phyloP scores from a whole-genome alignment of 53 echinoderm and acorn worm species.

The Arbacia lixula region DNA sequence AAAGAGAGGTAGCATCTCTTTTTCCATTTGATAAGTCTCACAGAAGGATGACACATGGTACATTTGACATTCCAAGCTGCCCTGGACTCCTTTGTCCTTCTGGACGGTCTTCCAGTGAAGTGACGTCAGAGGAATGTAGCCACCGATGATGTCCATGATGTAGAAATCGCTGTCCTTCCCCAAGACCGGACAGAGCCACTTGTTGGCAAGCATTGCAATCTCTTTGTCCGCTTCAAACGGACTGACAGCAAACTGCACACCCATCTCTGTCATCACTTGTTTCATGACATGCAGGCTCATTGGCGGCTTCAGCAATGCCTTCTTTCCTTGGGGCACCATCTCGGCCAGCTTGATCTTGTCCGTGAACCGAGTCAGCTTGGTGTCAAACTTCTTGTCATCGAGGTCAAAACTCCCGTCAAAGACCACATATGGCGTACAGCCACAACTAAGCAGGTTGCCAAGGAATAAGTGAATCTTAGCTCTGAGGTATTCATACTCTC shows the following conservation, averaged over 20 bases:
- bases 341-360: conserved; percentile 58
- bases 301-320: conserved; percentile 55
- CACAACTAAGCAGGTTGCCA: conserved; percentile 65
- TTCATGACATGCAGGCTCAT: conserved; percentile 55
- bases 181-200: conserved; percentile 77
- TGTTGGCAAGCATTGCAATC: conserved; percentile 79
- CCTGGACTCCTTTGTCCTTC: background rate
- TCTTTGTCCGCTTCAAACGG: conserved; percentile 97
- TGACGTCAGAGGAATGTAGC: conserved; percentile 76
- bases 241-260: conserved; percentile 64
- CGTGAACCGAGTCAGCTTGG: conserved; percentile 58
- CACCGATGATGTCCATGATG: conserved; percentile 78
- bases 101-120: conserved; percentile 28
- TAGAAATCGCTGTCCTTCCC: conserved; percentile 94
- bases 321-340: conserved; percentile 45
- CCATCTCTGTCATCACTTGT: conserved; percentile 70
- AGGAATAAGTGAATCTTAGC: conserved; percentile 66
- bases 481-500: conserved; percentile 71
- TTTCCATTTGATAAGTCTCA: conserved; percentile 67
- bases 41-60: conserved; percentile 64
- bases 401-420: conserved; percentile 89
- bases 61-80: conserved; percentile 6
- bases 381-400: conserved; percentile 83
- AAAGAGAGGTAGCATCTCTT: conserved; percentile 81
- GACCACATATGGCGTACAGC: conserved; percentile 68